Evolutionary conservation across 2,797 vertebrate genomes (phyloP), one percentile per base, ranked within the genome.

Genomic region (Champsocephalus gunnari): DNA sequence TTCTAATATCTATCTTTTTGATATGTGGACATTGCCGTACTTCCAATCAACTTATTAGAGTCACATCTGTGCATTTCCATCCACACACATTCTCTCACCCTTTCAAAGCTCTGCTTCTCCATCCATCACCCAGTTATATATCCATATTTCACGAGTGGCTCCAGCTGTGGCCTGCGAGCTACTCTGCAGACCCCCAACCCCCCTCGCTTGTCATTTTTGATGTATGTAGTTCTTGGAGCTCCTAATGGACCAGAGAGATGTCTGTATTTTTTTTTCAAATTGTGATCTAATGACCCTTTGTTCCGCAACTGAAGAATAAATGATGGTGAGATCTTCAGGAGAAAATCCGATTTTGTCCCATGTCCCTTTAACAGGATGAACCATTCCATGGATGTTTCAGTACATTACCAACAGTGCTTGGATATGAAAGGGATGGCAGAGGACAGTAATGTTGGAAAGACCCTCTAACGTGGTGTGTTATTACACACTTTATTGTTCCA

Each of bases 141-240:
- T 24, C n/a, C 10, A 2, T 48, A 21, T 21, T 57, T 73, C 21
- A 38, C 44, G 24, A 28, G 51, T 63, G 24, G 28, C 5, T 17
- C 57, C 51, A 54, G 50, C 70, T 79, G 64, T 1, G 54, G 44
- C 28, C 55, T 71, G 3, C 51, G 9, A 19, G 21, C 24, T 7
- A 1, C 24, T 58, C 14, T 13, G 6, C 4, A n/a, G 38, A 57
- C 47, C 28, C 45, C 13, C 4, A 28, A 28, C 65, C 34, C 8
- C 41, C 60, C n/a, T 59, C 14, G 16, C 24, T 1, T 47, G 59
- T 62, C 69, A n/a, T 38, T 64, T 54, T 61, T 9, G 50, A 61
- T 71, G 57, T 38, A 11, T 17, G 17, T 55, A 17, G 8, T 4
- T 24, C 44, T 12, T 17, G 24, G 38, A 17, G 9, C 50, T 0